phyloP scores from a whole-genome alignment of 2,888 invertebrate species.

The Orgyia antiqua region DNA sequence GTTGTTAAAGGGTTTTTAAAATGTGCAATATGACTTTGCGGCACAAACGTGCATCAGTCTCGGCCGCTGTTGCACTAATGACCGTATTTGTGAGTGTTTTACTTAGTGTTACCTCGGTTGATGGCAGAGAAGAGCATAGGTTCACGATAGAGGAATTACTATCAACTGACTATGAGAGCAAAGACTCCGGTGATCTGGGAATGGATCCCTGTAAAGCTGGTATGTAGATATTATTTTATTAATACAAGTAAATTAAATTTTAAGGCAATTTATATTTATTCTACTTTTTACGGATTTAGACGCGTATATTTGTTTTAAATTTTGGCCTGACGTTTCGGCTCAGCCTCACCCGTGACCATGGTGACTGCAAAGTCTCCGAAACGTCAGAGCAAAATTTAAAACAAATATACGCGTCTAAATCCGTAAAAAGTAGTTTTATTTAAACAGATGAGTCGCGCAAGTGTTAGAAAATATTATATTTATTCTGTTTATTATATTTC shows the following conservation, averaged over 20 bases:
- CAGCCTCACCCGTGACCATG: no score
- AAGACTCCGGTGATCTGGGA: constrained; percentile 86
- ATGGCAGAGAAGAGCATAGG: constrained; percentile 59
- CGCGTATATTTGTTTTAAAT: no score
- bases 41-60: constrained; percentile 38
- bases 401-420: no score
- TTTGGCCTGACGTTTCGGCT: no score
- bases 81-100: constrained; percentile 40
- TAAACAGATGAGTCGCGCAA: no score
- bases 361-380: no score
- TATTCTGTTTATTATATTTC: no score
- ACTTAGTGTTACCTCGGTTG: constrained; percentile 38
- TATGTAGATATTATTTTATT: constrained; percentile 59
- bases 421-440: no score
- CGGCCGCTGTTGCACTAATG: constrained; percentile 44
- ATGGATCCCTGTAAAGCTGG: constrained; percentile 93
- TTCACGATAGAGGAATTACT: constrained; percentile 84
- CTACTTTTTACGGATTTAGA: constrained; percentile 6
- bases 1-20: constrained; percentile 31
- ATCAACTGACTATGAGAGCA: constrained; percentile 80
- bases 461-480: no score
- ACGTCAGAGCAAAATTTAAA: no score
- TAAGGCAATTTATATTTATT: no score
- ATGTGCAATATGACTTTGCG: constrained; percentile 45
- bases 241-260: no score